A percentile compares a stretch with the other conserved stretches of the same genome.
These are phyloP conservation scores for Tachycineta bicolor DNA, from an alignment of 2,113 vertebrate species.

Conservation along the genomic window DNA sequence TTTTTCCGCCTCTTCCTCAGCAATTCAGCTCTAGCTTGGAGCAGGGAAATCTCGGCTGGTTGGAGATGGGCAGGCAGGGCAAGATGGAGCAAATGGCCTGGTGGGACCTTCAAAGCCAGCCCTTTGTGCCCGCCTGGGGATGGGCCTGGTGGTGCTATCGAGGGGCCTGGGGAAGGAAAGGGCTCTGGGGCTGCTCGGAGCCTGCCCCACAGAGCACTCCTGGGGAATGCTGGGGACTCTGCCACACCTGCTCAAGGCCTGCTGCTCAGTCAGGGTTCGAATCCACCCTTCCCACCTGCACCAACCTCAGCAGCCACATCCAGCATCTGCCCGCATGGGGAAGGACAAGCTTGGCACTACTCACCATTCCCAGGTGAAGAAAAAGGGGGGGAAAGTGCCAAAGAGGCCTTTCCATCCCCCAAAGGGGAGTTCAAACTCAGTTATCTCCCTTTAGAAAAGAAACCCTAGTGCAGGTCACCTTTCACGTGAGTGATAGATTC, in stretches of 20 bases:
- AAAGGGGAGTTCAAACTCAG: background rate
- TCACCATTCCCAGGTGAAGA: background rate
- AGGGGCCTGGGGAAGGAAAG: background rate
- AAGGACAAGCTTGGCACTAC: background rate
- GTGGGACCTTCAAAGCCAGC: background rate
- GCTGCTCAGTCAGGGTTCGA: accelerated
- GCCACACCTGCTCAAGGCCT: no score
- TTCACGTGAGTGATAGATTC: background rate
- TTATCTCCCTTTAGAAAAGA: background rate
- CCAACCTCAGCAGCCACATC: background rate
- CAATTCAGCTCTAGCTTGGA: background rate
- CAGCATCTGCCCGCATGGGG: background rate
- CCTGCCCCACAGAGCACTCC: background rate
- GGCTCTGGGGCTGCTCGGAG: background rate
- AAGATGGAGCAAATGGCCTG: background rate
- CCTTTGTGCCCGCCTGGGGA: background rate
- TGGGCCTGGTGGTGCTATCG: background rate
- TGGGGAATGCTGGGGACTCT: background rate
- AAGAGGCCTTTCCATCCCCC: background rate
- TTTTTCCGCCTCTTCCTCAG: background rate
- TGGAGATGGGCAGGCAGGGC: background rate
- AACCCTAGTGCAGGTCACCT: background rate
- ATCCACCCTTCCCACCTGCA: background rate
- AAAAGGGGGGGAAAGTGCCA: background rate
- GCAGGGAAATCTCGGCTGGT: background rate